Base-by-base conservation (phyloP, 2,113 vertebrate genomes). In the Aplodontia rufa region DNA sequence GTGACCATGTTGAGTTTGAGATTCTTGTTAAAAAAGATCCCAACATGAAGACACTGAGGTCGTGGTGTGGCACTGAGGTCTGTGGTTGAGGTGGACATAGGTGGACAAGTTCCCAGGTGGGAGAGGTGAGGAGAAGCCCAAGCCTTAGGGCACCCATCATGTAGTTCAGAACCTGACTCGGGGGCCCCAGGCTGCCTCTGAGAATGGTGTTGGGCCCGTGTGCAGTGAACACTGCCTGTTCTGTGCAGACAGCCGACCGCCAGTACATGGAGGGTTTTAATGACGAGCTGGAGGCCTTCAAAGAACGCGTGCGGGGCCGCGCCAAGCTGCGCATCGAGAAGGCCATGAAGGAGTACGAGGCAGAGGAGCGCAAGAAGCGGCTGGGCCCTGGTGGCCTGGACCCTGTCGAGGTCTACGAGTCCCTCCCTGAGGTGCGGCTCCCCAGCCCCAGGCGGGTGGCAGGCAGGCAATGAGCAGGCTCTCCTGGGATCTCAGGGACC, bases 201-300 rank as follows among this genome's bases (percentile, higher is more conserved):
- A 28, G 30, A 49, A 19, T 32, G 28, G 8, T 32, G 4, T 5
- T 6, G 19, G 66, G 28, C 3, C 28, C 53, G 24, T 1, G 30
- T 45, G 45, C 53, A 5, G n/a, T 37, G 71, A 42, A 3, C 6
- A 0, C 37, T 22, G 32, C 47, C 60, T 0, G 1, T 4, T 35
- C 16, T 0, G 40, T 4, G 0, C 97, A 99, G 99, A 99, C 99
- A 0, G 99, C 99, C 0, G 99, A 99, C 88, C 99, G 99, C 90
- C 99, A 99, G 97, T 99, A 99, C 97, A 99, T 99, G 98, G 99
- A 99, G 0, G 99, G 99, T 3, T 99, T 99, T 97, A 99, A 99
- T 0, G 99, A 99, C 0, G 99, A 99, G 97, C 98, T 99, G 95
- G 99, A 99, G 76, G 98, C 99, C 0, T 99, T 99, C 96, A 99